phyloP scores from a whole-genome alignment of 2,113 vertebrate species.

The Scalopus aquaticus region DNA sequence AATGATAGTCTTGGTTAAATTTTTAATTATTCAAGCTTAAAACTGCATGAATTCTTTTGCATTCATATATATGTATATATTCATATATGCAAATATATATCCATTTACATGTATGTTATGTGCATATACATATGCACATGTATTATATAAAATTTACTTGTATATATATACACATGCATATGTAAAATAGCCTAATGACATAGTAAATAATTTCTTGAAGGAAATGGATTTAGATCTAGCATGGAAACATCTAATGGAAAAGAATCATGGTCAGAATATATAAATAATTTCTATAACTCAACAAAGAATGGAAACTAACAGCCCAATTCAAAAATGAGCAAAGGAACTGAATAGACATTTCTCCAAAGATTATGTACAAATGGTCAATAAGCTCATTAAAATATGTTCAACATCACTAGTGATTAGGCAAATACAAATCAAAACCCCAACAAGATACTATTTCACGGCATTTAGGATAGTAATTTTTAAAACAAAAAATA shows the following conservation, averaged over 20 bases:
- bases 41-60: neutral
- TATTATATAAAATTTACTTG: neutral
- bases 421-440: too few relatives aligned
- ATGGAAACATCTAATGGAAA: neutral
- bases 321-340: too few relatives aligned
- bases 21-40: neutral
- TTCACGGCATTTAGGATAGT: neutral
- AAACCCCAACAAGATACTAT: neutral
- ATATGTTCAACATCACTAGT: too few relatives aligned
- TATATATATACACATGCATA: neutral
- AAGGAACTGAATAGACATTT: too few relatives aligned
- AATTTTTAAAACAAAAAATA: neutral
- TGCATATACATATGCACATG: neutral
- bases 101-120: too few relatives aligned
- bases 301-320: neutral
- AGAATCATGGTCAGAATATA: neutral
- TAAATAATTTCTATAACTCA: neutral
- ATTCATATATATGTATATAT: neutral
- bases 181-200: neutral
- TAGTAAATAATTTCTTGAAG: neutral
- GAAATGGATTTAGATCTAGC: neutral
- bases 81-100: neutral
- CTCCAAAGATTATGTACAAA: too few relatives aligned
- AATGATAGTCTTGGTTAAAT: neutral
- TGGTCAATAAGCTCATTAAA: too few relatives aligned